phyloP scores from a whole-genome alignment of 2,888 invertebrate species.

The Idaea straminata region DNA sequence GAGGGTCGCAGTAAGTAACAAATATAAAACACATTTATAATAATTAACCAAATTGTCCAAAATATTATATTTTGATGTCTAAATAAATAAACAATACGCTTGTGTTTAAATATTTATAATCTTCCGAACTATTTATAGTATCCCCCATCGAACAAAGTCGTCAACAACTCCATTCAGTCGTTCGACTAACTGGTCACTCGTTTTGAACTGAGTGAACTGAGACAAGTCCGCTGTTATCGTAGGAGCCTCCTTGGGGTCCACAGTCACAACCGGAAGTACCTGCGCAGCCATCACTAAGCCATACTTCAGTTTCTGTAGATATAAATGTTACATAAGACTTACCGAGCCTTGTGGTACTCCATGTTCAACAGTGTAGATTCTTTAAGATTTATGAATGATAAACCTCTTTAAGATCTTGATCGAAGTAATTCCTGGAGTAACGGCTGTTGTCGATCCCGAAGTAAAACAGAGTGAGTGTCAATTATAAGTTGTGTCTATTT shows the following conservation, averaged over 20 bases:
- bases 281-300: constrained; percentile 39
- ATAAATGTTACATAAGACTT: no score
- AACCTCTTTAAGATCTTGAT: constrained; percentile 43
- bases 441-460: constrained; percentile 30
- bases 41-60: no score
- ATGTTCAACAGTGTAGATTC: no score
- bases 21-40: no score
- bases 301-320: constrained; percentile 43
- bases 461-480: not conserved
- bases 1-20: no score
- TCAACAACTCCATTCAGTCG: constrained; percentile 50
- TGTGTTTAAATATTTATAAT: no score
- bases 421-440: constrained; percentile 43
- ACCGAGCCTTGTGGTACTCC: no score
- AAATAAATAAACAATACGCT: no score
- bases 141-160: constrained; percentile 29
- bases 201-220: constrained; percentile 37
- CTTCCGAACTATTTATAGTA: no score
- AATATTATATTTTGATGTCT: no score
- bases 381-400: not conserved
- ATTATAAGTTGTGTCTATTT: no score
- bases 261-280: constrained; percentile 53
- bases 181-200: constrained; percentile 44
- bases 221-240: constrained; percentile 33
- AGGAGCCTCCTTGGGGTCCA: constrained; percentile 50